Evolutionary conservation across 2,888 invertebrate species (phyloP).

Genomic region (Augiades crinisus): DNA sequence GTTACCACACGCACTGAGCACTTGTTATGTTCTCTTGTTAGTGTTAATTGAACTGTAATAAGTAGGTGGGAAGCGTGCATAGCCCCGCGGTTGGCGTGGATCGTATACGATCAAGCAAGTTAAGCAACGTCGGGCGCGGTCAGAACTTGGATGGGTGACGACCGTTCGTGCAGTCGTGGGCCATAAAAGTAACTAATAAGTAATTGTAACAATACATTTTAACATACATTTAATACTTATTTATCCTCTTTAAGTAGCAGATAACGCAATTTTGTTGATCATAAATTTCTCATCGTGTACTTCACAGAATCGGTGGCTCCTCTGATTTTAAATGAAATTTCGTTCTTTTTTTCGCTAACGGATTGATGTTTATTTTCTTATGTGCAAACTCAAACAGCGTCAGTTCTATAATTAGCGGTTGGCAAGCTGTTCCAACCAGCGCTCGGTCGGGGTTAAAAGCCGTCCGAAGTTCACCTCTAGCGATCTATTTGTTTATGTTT

Average conservation of each 20-base stretch:
- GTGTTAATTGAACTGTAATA: too few species aligned
- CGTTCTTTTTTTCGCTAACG: constrained; percentile 11
- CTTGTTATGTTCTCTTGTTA: too few species aligned
- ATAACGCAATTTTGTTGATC: background rate
- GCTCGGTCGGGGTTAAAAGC: constrained; percentile 17
- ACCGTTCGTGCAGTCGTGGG: too few species aligned
- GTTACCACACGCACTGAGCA: background rate
- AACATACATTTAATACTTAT: too few species aligned
- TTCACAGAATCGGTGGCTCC: background rate
- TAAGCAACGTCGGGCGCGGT: too few species aligned
- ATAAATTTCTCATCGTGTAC: background rate
- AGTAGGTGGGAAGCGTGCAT: too few species aligned
- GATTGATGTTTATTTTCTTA: constrained; percentile 16
- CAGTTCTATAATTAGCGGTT: constrained; percentile 18
- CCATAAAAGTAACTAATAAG: too few species aligned
- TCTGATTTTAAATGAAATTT: background rate
- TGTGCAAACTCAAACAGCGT: constrained; percentile 15
- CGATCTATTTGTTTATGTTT: constrained; percentile 29
- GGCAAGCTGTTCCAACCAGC: constrained; percentile 2
- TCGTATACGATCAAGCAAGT: too few species aligned
- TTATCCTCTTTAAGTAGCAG: background rate
- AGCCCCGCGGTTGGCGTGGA: too few species aligned
- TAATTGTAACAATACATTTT: too few species aligned
- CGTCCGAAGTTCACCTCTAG: constrained; percentile 13
- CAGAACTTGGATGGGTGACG: too few species aligned